Evolutionary conservation across 2,797 vertebrate genomes (phyloP), one percentile per base, ranked within the genome.

Genomic region (Amblyraja radiata): DNA sequence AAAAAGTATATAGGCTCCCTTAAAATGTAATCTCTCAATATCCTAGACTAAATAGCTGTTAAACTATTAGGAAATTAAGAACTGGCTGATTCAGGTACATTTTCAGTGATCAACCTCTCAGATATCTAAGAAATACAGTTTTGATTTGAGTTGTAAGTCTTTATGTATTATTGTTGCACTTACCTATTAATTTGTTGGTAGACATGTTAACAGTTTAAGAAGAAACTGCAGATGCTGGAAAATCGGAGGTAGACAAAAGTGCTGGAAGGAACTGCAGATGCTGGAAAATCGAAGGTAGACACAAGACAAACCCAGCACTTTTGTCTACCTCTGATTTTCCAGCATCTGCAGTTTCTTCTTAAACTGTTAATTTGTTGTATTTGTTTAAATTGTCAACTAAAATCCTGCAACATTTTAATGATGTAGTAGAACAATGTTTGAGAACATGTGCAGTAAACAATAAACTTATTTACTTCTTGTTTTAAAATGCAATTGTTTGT

Each of bases 401-500:
- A 73, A 63, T 11, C 81, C 36, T 32, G 18, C 4, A 73, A 46
- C 25, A 18, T 90, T 71, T 16, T 8, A 32, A 36, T 54, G 6
- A 6, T 23, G 16, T 39, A 18, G 16, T 90, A 18, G n/a, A 90
- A 68, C 71, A 28, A 21, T 73, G 16, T 28, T 74, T 73, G 23
- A 71, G 65, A 68, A 21, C 3, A 68, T 54, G 14, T 13, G 21
- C 4, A 28, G 65, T 91, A 46, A 13, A 39, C 4, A 28, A 36
- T 91, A 46, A 13, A 39, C 13, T 54, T 39, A 71, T 6, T 91
- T 71, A 39, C 13, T 46, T 91, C 88, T 25, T 46, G 25, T 73
- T 46, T 92, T 39, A 39, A 76, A 92, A 76, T 92, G 90, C 54
- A 76, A 76, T 54, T 9, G 68, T 93, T 94, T 6, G 93, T 93